Evolutionary conservation across 2,888 invertebrate genomes (phyloP).

Genomic region (Drosophila recens): DNA sequence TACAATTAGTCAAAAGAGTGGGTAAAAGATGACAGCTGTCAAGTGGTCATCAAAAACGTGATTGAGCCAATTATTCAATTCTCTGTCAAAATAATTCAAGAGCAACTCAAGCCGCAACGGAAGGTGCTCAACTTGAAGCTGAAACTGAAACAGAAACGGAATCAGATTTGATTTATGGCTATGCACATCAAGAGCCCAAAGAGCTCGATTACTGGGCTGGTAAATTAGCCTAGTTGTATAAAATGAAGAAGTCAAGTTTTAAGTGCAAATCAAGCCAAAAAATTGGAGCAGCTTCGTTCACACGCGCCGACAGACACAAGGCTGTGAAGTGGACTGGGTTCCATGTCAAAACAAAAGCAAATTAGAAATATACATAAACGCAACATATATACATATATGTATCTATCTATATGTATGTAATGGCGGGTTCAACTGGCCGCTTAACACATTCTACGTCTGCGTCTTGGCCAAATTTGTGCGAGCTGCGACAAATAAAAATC

Average conservation of each 20-base stretch:
- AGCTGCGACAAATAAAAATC: constrained; percentile 49
- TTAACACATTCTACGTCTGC: constrained; percentile 64
- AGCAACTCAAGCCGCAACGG: constrained; percentile 48
- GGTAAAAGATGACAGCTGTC: constrained; percentile 29
- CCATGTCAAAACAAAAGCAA: constrained; percentile 61
- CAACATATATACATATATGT: constrained; percentile 14
- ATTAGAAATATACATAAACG: constrained; percentile 60
- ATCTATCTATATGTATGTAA: constrained; percentile 19
- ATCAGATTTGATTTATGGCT: constrained; percentile 52
- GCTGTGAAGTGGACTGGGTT: constrained; percentile 48
- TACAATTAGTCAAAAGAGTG: constrained; percentile 22
- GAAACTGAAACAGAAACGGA: constrained; percentile 34
- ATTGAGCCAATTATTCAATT: constrained; percentile 60
- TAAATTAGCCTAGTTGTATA: constrained; percentile 68
- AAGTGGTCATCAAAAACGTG: constrained; percentile 28
- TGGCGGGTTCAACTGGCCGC: constrained; percentile 41
- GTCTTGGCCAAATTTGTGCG: constrained; percentile 55
- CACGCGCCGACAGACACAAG: constrained; percentile 70
- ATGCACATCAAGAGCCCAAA: constrained; percentile 13
- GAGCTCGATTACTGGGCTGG: constrained; percentile 37
- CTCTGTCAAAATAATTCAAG: constrained; percentile 41
- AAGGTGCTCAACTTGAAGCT: constrained; percentile 45
- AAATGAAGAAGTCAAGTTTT: constrained; percentile 24
- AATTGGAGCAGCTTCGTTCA: constrained; percentile 70
- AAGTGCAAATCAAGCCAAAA: constrained; percentile 58